Evolutionary conservation across 2,888 invertebrate genomes (phyloP), one percentile per base, ranked within the genome.

Genomic region (Dolichomitus sp.): DNA sequence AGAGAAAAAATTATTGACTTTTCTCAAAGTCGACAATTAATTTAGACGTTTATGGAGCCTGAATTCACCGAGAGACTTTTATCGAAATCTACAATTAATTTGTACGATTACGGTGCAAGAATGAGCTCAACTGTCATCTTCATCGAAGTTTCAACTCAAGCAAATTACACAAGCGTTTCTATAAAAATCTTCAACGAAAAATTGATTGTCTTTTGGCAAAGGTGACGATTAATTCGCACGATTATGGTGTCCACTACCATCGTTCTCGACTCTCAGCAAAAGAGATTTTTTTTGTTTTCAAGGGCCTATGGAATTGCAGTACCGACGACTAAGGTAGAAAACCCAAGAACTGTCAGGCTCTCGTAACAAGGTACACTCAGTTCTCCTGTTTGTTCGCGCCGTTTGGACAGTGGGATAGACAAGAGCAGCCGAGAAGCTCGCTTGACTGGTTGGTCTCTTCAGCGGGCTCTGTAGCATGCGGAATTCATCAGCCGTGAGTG

Each of bases 371-470:
- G 80, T 66, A 83, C 76, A 66, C 52, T 54, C 72, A 40, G 65
- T 68, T 83, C 52, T 37, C 75, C 61, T 80, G 83, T 83, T 83
- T 83, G 83, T 83, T 83, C 70, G 57, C 79, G 63, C 65, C 79
- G 75, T 83, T 80, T 83, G 66, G 79, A 79, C 80, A 70, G 68
- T 54, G 48, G 74, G 73, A 83, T 76, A 76, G 70, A 33, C 57
- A 75, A 70, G 79, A 78, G 75, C 57, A 76, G 48, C 54, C 1
- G 69, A 61, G 75, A 70, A 78, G 66, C 82, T 83, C 70, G 79
- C 78, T 82, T 70, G 81, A 82, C 81, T 82, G 81, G 81, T 82
- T 82, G 63, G 54, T 72, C 81, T 82, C 82, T 65, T 79, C 57
- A 57, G 78, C 59, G 73, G 52, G 66, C 52, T 42, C 27, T 70